Percentiles rank a stretch among this genome's conserved stretches.
Evolutionary conservation across 2,797 vertebrate species (phyloP).

Genomic region (Tenualosa thibaudeaui): DNA sequence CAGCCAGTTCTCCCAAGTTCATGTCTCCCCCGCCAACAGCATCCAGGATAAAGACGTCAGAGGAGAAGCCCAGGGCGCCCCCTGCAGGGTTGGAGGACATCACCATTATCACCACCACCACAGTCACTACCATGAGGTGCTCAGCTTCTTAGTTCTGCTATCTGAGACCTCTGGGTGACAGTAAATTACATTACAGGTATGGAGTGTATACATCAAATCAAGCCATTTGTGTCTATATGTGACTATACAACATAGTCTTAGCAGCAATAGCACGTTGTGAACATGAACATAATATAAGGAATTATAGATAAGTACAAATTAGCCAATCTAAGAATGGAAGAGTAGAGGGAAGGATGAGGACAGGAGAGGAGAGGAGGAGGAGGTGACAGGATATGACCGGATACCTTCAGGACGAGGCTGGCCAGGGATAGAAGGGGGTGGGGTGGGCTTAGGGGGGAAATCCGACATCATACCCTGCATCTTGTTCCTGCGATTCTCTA

Average conservation of each 20-base stretch:
- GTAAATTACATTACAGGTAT: neutral
- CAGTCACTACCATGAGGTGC: no score
- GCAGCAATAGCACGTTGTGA: no score
- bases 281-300: no score
- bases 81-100: slow-evolving; percentile 58
- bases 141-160: neutral
- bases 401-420: slow-evolving; percentile 83
- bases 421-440: slow-evolving; percentile 76
- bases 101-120: neutral
- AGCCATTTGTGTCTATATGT: no score
- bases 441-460: slow-evolving; percentile 80
- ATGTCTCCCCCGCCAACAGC: slow-evolving; percentile 86
- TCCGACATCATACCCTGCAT: slow-evolving; percentile 88
- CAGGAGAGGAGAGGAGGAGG: neutral
- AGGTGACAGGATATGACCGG: no score
- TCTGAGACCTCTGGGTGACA: neutral
- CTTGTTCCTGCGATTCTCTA: slow-evolving; percentile 87
- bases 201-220: neutral
- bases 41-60: slow-evolving; percentile 90
- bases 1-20: slow-evolving; percentile 90
- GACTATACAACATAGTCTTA: no score
- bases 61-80: slow-evolving; percentile 84
- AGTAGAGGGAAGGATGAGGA: slow-evolving; percentile 27
- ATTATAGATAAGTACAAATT: no score
- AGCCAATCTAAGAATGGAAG: slow-evolving; percentile 4